Base-by-base conservation (phyloP, 2,797 vertebrate genomes). In the Harpagifer antarcticus region DNA sequence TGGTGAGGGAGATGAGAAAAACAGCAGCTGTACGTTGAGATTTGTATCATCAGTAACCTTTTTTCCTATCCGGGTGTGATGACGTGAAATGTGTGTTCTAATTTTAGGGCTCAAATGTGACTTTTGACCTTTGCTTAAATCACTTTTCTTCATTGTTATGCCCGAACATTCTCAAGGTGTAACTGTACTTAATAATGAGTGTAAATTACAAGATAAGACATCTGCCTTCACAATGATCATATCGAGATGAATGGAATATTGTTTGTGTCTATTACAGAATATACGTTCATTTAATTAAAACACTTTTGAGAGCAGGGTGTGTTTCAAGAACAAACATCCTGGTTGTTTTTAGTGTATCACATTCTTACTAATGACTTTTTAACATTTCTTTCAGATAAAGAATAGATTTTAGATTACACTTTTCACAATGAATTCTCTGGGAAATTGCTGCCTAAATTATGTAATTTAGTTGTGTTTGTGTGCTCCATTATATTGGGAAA, bases 1-100 rank as follows among this genome's bases (percentile, higher is more conserved):
- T 57, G 60, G 76, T 56, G 49, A 69, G 74, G 80, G 9, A 58
- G 74, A 77, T 74, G 66, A 65, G 68, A 72, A 58, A 71, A 60
- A 27, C 59, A 68, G 63, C 78, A 77, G 80, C 73, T 79, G 67
- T 56, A 70, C 9, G 11, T 42, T 50, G 15, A 74, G 50, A 83
- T 76, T 68, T 72, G 23, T 37, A 65, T 76, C 56, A 69, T 63
- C 37, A 17, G 49, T 67, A 48, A 68, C 59, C 44, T 74, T 33
- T n/a, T 53, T 37, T 31, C 33, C 43, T 60, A 2, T 52, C 45
- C n/a, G 49, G 27, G 31, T 48, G 20, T 58, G 61, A 73, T 43
- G 37, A 58, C 68, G 62, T 47, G 23, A 23, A 60, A 75, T 43
- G 60, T 72, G 33, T 48, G 50, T 68, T 64, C 45, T 61, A 23